Base-by-base conservation (phyloP, 2,113 vertebrate species). In the Anolis sagrei region DNA sequence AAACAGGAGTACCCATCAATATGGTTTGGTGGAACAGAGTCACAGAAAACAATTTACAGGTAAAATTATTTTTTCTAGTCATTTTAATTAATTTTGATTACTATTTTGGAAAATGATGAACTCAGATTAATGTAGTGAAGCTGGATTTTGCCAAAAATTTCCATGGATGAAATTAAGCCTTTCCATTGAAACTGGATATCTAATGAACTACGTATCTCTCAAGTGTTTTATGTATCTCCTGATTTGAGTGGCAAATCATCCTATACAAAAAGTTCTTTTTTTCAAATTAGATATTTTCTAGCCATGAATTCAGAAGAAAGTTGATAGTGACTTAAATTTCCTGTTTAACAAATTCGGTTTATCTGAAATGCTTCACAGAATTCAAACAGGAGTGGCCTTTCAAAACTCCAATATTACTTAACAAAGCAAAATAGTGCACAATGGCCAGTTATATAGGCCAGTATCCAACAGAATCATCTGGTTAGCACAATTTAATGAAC, bases 21-120 rank as follows among this genome's bases (percentile, higher is more conserved):
- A 97, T 97, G 96, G 95, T 96, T 97, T 97, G 96, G 96, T 97
- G 96, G 96, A 96, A 97, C 96, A 97, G 96, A 97, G 94, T 96
- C 96, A 95, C 96, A 95, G 96, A 97, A 96, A 97, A 96, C 96
- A 96, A 96, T 96, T 95, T 95, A 96, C 96, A 97, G 96, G 96
- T 97, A 97, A 96, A 95, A 95, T 95, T 93, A 93, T 92, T 94
- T 95, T 93, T 96, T 95, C 86, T 95, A 91, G 95, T 95, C 25
- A 84, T 88, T 93, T 95, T 92, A 83, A 92, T 83, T 95, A 58
- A 61, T 93, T 88, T 93, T 94, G 87, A 85, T 87, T 96, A 92
- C 83, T 95, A 94, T 92, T 94, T 58, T 88, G 32, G 34, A 27
- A 86, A 83, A 74, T 91, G 84, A 85, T 86, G 88, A 87, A 81